A percentile compares a stretch with the other conserved stretches of the same genome.
Evolutionary conservation across 1,140 invertebrate genomes (phyloP).

Genomic region (Holotrichia oblita): DNA sequence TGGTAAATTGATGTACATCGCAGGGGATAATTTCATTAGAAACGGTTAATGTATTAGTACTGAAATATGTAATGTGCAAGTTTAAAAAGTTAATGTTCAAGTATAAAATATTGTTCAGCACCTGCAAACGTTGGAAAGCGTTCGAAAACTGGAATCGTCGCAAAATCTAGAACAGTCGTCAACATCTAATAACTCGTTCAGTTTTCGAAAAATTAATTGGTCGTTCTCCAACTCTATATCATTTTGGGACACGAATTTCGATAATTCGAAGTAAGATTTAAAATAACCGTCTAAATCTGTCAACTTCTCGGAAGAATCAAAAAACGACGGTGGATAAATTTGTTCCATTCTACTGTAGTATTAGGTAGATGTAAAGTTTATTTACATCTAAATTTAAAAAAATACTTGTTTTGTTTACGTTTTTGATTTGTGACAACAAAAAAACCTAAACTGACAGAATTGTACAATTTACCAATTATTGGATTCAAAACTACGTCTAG

Average conservation of each 20-base stretch:
- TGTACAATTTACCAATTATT: too few species aligned
- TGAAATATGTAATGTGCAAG: constrained; percentile 41
- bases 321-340: constrained; percentile 47
- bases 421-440: too few species aligned
- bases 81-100: background rate
- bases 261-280: constrained; percentile 40
- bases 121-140: background rate
- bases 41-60: constrained; percentile 45
- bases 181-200: constrained; percentile 44
- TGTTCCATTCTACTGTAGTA: constrained; percentile 53
- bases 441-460: too few species aligned
- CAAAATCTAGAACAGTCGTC: background rate
- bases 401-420: background rate
- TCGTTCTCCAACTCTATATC: background rate
- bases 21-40: constrained; percentile 39
- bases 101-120: background rate
- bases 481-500: too few species aligned
- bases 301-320: constrained; percentile 42
- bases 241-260: constrained; percentile 19
- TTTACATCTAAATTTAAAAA: too few species aligned
- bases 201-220: constrained; percentile 36
- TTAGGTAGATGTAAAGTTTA: too few species aligned
- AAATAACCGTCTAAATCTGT: constrained; percentile 48
- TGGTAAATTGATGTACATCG: constrained; percentile 37
- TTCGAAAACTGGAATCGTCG: background rate